Evolutionary conservation across 2,888 invertebrate genomes (phyloP).

Genomic region (Abrostola triplasia): DNA sequence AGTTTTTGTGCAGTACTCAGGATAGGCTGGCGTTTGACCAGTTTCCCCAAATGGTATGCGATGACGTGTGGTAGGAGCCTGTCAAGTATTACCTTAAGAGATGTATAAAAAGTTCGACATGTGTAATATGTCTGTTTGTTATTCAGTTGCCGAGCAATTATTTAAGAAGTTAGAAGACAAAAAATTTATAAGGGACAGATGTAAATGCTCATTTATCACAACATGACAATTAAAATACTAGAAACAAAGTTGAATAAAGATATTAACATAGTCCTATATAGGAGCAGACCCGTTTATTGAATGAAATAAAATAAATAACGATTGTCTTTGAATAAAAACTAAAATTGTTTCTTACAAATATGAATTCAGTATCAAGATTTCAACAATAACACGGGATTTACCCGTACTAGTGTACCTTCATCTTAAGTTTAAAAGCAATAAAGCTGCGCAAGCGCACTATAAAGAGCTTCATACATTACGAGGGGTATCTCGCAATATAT

Average conservation of each 20-base stretch:
- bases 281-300: no score
- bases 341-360: no score
- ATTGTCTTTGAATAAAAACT: no score
- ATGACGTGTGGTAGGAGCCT: slow-evolving; percentile 15
- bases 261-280: no score
- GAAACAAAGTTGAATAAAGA: background rate
- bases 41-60: slow-evolving; percentile 10
- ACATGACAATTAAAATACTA: slow-evolving; percentile 26
- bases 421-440: slow-evolving; percentile 61
- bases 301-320: no score
- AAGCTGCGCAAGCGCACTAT: slow-evolving; percentile 65
- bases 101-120: slow-evolving; percentile 11
- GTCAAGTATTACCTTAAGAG: slow-evolving; percentile 10
- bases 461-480: slow-evolving; percentile 69
- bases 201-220: slow-evolving; percentile 21
- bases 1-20: slow-evolving; percentile 9
- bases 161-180: slow-evolving; percentile 17
- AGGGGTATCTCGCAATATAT: slow-evolving; percentile 58
- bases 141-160: slow-evolving; percentile 19
- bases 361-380: no score
- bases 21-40: background rate
- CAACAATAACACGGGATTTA: no score
- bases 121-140: slow-evolving; percentile 13
- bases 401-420: slow-evolving; percentile 29
- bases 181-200: slow-evolving; percentile 36